Conservation (phyloP, 2,888 invertebrate genomes). For the Bugula neritina region DNA sequence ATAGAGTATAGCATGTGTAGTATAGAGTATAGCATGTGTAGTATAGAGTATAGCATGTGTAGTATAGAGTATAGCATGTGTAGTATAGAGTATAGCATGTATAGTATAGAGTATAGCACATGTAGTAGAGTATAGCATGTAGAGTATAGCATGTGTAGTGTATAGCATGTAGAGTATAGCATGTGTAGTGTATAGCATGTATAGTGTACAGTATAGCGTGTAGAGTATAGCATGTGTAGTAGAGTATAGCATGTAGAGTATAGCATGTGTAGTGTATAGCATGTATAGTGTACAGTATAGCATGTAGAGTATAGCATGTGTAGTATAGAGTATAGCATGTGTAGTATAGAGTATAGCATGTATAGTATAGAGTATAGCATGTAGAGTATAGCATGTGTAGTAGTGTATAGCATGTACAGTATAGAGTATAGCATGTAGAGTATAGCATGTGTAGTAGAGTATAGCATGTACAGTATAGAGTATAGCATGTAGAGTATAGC, state of each 20-base stretch:
- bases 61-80: neutral
- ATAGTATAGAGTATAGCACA: neutral
- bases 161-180: neutral
- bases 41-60: neutral
- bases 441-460: neutral
- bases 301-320: neutral
- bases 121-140: neutral
- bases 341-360: neutral
- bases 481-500: slow-evolving; percentile 14
- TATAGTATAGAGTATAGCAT: neutral
- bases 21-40: neutral
- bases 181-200: neutral
- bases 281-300: neutral
- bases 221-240: neutral
- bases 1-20: neutral
- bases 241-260: neutral
- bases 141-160: neutral
- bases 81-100: neutral
- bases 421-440: neutral
- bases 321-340: neutral
- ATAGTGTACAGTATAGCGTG: neutral
- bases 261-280: neutral
- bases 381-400: neutral
- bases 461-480: neutral
- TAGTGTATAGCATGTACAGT: neutral